These are phyloP conservation scores for Dryococelus australis DNA, from an alignment of 2,888 invertebrate genomes.

Conservation along the genomic window DNA sequence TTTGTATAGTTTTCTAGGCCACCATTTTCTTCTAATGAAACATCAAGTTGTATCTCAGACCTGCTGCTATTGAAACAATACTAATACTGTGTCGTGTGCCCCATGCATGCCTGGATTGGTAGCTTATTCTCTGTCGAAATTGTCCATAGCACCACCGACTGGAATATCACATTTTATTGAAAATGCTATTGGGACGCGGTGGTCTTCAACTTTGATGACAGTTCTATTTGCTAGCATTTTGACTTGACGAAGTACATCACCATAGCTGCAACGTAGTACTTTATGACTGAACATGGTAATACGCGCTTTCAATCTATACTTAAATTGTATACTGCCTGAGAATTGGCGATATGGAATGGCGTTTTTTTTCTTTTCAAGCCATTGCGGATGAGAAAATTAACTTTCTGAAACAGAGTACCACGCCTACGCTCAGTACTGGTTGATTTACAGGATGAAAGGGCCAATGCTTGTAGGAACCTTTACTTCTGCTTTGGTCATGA, in stretches of 20 bases:
- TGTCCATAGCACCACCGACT: neutral
- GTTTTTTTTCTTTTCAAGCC: no score
- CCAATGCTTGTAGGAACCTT: no score
- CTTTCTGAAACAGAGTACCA: neutral
- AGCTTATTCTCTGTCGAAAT: no score
- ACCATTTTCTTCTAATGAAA: neutral
- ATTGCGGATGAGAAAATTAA: no score
- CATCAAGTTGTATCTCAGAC: neutral
- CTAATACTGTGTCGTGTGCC: neutral
- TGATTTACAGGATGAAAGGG: neutral
- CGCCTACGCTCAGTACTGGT: no score
- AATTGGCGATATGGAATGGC: neutral
- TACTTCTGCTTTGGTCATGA: no score
- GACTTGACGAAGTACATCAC: no score
- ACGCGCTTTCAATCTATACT: no score
- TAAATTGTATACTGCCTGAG: no score
- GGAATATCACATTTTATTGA: neutral
- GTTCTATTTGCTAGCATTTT: constrained; percentile 19
- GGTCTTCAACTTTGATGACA: no score
- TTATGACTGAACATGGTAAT: no score
- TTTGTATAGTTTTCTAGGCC: neutral
- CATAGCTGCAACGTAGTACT: no score
- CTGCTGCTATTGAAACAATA: neutral
- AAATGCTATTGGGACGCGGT: neutral
- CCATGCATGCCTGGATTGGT: neutral